Percentiles rank a stretch among this genome's conserved stretches.
phyloP scores from a whole-genome alignment of 2,113 vertebrate species.

The Gopherus evgoodei region DNA sequence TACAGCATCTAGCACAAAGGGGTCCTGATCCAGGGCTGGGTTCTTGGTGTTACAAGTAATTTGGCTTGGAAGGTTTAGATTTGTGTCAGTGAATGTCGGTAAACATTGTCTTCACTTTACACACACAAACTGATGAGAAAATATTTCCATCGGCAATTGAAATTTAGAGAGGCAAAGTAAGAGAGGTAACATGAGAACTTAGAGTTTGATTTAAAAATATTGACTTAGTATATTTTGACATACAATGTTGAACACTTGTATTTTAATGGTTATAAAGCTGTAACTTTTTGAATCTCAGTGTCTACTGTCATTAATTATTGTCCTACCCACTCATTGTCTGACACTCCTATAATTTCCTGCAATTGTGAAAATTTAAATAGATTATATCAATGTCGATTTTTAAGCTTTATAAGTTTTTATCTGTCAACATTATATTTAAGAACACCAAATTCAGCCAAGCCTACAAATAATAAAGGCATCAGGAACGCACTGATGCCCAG shows the following conservation, averaged over 20 bases:
- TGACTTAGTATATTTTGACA: neutral
- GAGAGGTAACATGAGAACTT: neutral
- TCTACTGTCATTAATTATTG: neutral
- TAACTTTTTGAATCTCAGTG: neutral
- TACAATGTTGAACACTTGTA: neutral
- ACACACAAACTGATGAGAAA: neutral
- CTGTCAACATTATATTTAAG: neutral
- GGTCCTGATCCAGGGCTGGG: rapidly evolving
- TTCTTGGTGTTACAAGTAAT: neutral
- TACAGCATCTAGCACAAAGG: neutral
- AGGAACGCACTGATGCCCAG: neutral
- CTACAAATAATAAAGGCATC: neutral
- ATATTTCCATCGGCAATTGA: neutral
- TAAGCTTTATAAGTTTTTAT: neutral
- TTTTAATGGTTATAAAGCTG: neutral
- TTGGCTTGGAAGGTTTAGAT: neutral
- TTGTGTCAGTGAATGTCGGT: neutral
- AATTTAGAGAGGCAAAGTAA: neutral
- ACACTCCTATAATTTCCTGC: neutral
- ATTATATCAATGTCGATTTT: neutral
- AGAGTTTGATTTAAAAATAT: neutral
- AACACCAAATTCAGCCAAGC: neutral
- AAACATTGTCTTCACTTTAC: neutral
- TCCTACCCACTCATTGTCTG: neutral
- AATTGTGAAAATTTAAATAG: neutral